Evolutionary conservation across 2,888 invertebrate genomes (phyloP), one percentile per base, ranked within the genome.

Genomic region (Polydrusus cervinus): DNA sequence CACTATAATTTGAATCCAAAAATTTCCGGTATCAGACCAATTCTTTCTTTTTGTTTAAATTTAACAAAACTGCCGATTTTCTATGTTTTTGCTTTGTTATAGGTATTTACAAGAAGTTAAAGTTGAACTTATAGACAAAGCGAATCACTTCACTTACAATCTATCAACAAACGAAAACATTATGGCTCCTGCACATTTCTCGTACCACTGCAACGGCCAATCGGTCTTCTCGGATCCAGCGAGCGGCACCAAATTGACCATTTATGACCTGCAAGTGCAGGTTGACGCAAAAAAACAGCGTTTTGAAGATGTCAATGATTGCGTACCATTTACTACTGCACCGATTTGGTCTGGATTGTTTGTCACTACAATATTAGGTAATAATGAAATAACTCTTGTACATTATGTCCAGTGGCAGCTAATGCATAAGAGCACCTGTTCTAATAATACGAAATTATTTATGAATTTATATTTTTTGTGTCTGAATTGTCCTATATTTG

Each of bases 301-400:
- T 62, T 92, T 93, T 81, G 85, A 86, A 34, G 90, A 90, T 78
- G 89, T 91, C 0, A 92, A 92, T 83, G 93, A 94, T 82, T 94
- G 94, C 82, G 89, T 92, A 2, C 89, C 91, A n/a, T 95, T 94
- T 85, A 94, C 93, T 82, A 92, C 93, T 0, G 89, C 90, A 45
- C 92, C 93, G 1, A 94, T 95, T 79, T 93, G 92, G 92, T 92
- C 92, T 82, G 94, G 93, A 11, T 86, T 95, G 65, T 89, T 95
- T 79, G 90, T 92, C 3, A 89, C 91, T 0, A 82, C 89, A 3
- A 87, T 95, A 69, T 86, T 95, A 66, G 74, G 77, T 77, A 45
- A 25, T 1, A n/a, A n/a, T n/a, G n/a, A n/a, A n/a, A n/a, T n/a
- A n/a, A n/a, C n/a, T n/a, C n/a, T n/a, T n/a, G n/a, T n/a, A n/a